Base-by-base conservation (phyloP, 2,888 invertebrate genomes). In the Allygus modestus region DNA sequence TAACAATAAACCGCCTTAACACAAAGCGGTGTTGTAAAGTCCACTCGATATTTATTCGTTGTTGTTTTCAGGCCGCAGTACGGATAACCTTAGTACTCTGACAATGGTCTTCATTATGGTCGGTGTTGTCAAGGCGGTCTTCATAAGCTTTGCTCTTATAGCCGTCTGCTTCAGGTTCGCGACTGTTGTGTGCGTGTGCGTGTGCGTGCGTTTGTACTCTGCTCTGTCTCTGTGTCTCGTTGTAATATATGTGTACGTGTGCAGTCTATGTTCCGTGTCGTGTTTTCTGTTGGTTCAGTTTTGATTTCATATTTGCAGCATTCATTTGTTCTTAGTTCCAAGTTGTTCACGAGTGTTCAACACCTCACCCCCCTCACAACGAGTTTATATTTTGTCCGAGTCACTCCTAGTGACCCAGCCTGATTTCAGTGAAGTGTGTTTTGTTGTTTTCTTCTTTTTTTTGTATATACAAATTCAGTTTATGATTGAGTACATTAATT, bases 91-190 rank as follows among this genome's bases (percentile, higher is more conserved):
- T 93, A 96, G 96, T 94, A 97, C 97, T 91, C 93, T 96, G 92
- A 93, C 93, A 91, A 95, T 97, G 96, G 97, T 97, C 93, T 93
- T 97, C 93, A 95, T 97, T 93, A 95, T 97, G 94, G 96, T 97
- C 92, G 95, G 95, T 92, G 96, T 96, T 92, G 97, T 97, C 92
- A 97, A 95, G 92, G 95, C 95, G 92, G 97, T 97, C 95, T 97
- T 97, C 96, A 95, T 97, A 94, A 96, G 96, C 94, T 97, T 97
- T 94, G 96, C 97, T 92, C 94, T 96, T 93, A 94, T 96, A 94
- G 97, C 97, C 92, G 95, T 96, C 94, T 97, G 97, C 94, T 97
- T 97, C 97, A 97, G 97, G 97, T 97, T 94, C 91, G 91, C 91
- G 46, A 23, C 54, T 79, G 33, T 58, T 77, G 33, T 83, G 69